phyloP scores from a whole-genome alignment of 1,140 invertebrate species.

The Drosophila sucinea region DNA sequence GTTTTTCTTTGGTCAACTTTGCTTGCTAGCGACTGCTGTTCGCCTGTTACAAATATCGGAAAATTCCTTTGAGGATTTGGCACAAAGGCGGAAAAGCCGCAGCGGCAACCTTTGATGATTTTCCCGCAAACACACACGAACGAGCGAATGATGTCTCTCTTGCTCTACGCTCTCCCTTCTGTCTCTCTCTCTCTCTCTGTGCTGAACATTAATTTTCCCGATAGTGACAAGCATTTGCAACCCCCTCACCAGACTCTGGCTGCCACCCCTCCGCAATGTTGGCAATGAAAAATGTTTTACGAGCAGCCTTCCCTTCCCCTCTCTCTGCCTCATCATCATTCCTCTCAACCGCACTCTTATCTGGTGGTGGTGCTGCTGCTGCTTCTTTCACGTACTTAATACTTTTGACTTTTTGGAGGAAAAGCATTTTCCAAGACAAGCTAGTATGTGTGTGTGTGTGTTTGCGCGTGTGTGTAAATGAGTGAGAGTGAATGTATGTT shows the following conservation, averaged over 20 bases:
- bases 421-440: constrained; percentile 69
- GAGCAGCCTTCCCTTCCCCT: constrained; percentile 27
- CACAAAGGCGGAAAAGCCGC: constrained; percentile 79
- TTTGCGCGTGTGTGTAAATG: constrained; percentile 23
- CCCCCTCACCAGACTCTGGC: constrained; percentile 52
- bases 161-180: constrained; percentile 19
- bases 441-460: constrained; percentile 22
- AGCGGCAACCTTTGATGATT: constrained; percentile 82
- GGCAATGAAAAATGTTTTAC: constrained; percentile 73
- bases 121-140: constrained; percentile 50
- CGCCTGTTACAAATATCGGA: constrained; percentile 82
- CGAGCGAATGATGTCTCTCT: constrained; percentile 6
- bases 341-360: constrained; percentile 44
- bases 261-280: constrained; percentile 29
- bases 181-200: constrained; percentile 26
- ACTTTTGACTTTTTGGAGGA: constrained; percentile 78
- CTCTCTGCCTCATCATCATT: constrained; percentile 33
- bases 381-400: constrained; percentile 68
- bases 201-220: constrained; percentile 61
- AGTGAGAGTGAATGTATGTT: constrained; percentile 37
- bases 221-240: constrained; percentile 69
- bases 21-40: constrained; percentile 61
- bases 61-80: constrained; percentile 83
- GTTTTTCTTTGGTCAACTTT: constrained; percentile 77
- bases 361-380: constrained; percentile 45